These are phyloP conservation scores for Felis chaus DNA, from an alignment of 2,113 vertebrate genomes.

Conservation along the genomic window DNA sequence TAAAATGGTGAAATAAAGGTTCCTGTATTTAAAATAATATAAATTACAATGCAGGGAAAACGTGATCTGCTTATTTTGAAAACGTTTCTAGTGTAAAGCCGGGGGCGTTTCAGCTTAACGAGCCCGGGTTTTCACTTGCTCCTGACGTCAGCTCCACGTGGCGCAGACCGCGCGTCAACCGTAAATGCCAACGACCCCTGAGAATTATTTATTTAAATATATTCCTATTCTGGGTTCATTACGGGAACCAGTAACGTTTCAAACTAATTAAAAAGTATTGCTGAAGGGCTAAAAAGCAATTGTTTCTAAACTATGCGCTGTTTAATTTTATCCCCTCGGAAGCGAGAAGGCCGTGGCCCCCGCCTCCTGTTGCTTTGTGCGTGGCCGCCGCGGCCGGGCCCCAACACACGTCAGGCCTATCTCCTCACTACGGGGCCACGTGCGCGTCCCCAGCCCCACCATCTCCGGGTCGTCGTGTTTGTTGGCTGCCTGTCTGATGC, in stretches of 20 bases:
- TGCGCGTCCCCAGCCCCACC: not conserved
- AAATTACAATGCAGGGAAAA: not conserved
- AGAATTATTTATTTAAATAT: not conserved
- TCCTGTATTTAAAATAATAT: not conserved
- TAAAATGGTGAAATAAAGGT: not conserved
- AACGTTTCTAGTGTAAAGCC: not conserved
- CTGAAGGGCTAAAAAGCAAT: not conserved
- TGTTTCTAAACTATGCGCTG: fast-evolving
- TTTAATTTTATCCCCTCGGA: not conserved
- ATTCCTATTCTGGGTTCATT: constrained; percentile 47
- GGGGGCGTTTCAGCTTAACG: not conserved
- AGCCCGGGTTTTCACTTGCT: not conserved
- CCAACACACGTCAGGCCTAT: not conserved
- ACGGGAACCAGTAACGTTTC: constrained; percentile 20
- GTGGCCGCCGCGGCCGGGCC: not conserved
- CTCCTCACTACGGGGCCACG: constrained; percentile 25
- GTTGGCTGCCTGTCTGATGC: not conserved
- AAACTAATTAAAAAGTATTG: constrained; percentile 40
- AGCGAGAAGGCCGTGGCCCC: not conserved
- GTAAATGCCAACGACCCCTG: constrained; percentile 1
- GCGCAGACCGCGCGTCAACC: not conserved
- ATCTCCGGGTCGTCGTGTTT: not conserved
- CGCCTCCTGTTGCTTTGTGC: not conserved
- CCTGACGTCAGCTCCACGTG: not conserved
- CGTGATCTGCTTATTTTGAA: not conserved